Base-by-base conservation (phyloP, 2,113 vertebrate species). In the Python bivittatus region DNA sequence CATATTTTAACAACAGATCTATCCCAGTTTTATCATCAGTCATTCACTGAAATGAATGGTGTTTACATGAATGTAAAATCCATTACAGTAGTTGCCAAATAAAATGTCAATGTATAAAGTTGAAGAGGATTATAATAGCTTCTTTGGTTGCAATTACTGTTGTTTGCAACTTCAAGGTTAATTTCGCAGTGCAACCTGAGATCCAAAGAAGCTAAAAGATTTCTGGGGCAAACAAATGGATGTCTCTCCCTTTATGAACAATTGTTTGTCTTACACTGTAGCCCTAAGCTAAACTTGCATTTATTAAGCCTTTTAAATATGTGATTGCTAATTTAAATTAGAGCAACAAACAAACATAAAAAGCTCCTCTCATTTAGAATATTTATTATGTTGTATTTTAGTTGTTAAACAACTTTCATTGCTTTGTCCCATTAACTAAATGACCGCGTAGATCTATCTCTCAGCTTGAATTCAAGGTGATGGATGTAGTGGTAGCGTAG, bases 341-440 rank as follows among this genome's bases (percentile, higher is more conserved):
- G 44, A 58, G 84, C 89, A 72, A 94, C 94, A 93, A 83, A 94
- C 94, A 91, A 94, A 91, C 44, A 93, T 38, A 33, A 95, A 91
- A 95, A 96, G 89, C 91, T 92, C 17, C 72, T 95, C 91, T 90
- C 94, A 91, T 91, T 52, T 93, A 68, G 64, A 92, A 38, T 93
- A 89, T 94, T 95, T 95, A 57, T 84, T 94, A 85, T 85, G 42
- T 9, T 92, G 1, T 88, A 79, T 0, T 88, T 94, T 94, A 86
- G 23, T 72, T 92, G 88, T 95, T 96, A n/a, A 94, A 92, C 54
- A 90, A 64, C 53, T 96, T 10, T 91, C 90, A 64, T 92, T 90
- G 91, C 93, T 91, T 92, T 42, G 93, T 44, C 17, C 53, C 85
- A 91, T 96, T 95, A 95, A 92, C 61, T 94, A 94, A 93, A 94